phyloP scores from a whole-genome alignment of 1,140 invertebrate genomes.

The Amyelois transitella region DNA sequence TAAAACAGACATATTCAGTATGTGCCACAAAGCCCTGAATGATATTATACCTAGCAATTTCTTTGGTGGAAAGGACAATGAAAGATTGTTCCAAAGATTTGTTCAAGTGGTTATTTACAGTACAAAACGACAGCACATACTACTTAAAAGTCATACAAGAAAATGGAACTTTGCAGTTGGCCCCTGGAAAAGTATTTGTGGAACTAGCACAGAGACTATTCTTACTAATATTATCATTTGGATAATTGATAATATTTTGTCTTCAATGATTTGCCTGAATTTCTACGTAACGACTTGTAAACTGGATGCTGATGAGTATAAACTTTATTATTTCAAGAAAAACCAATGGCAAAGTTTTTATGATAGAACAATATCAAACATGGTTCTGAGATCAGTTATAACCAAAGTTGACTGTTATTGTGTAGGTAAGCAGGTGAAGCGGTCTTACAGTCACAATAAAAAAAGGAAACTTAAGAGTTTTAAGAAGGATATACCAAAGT shows the following conservation, averaged over 20 bases:
- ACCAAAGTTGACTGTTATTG: conserved; percentile 38
- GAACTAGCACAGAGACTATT: conserved; percentile 20
- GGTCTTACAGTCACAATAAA: conserved; percentile 21
- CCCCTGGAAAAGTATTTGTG: conserved; percentile 33
- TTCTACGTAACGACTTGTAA: conserved; percentile 69
- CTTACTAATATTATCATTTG: conserved; percentile 41
- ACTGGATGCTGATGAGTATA: conserved; percentile 61
- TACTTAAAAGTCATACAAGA: conserved; percentile 26
- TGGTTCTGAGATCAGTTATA: conserved; percentile 40
- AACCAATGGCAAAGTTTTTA: conserved; percentile 64
- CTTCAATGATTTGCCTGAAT: conserved; percentile 55
- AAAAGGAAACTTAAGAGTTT: conserved; percentile 36
- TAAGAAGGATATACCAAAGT: conserved; percentile 53
- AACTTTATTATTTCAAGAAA: conserved; percentile 66
- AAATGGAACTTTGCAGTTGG: conserved; percentile 47
- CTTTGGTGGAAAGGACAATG: conserved; percentile 49
- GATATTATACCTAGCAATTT: conserved; percentile 49
- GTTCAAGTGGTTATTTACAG: conserved; percentile 44
- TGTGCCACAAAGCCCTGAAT: conserved; percentile 28
- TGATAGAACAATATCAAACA: conserved; percentile 49
- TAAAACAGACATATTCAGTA: conserved; percentile 36
- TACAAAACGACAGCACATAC: conserved; percentile 57
- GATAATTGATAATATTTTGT: conserved; percentile 52
- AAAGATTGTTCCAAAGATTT: conserved; percentile 51
- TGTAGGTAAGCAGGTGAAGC: conserved; percentile 36